A percentile compares a stretch with the other conserved stretches of the same genome.
phyloP scores from a whole-genome alignment of 2,797 vertebrate genomes.

The Nothura maculosa region DNA sequence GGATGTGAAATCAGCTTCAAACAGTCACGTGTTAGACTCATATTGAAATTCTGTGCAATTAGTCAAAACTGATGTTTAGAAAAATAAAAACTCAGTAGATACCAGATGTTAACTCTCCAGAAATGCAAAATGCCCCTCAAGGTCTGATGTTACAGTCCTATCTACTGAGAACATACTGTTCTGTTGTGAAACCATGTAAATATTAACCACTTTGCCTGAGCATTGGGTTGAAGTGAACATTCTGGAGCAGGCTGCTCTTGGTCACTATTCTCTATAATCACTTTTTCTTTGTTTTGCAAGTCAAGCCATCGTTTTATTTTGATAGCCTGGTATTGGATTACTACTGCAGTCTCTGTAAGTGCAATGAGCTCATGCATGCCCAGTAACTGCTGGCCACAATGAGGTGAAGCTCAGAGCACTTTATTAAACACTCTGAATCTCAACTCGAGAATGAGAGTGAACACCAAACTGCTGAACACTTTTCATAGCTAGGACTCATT shows the following conservation, averaged over 20 bases:
- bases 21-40: not conserved
- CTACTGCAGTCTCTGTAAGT: not conserved
- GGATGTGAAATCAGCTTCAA: not conserved
- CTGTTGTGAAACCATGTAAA: constrained; percentile 57
- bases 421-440: not conserved
- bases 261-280: not conserved
- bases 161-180: not conserved
- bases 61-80: not conserved
- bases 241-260: not conserved
- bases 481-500: not conserved
- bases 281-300: not conserved
- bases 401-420: not conserved
- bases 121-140: not conserved
- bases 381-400: not conserved
- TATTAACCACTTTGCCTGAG: constrained; percentile 1
- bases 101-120: not conserved
- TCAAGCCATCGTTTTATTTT: not conserved
- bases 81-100: not conserved
- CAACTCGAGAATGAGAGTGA: not conserved
- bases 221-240: constrained; percentile 25
- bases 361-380: not conserved
- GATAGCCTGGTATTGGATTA: not conserved
- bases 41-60: not conserved
- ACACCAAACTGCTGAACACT: accelerated
- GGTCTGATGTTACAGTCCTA: constrained; percentile 45